Percentiles rank a stretch among this genome's conserved stretches.
These are phyloP conservation scores for Chrysogorgia sp. DNA, from an alignment of 92 coral and sea anemone genomes.

Conservation along the genomic window DNA sequence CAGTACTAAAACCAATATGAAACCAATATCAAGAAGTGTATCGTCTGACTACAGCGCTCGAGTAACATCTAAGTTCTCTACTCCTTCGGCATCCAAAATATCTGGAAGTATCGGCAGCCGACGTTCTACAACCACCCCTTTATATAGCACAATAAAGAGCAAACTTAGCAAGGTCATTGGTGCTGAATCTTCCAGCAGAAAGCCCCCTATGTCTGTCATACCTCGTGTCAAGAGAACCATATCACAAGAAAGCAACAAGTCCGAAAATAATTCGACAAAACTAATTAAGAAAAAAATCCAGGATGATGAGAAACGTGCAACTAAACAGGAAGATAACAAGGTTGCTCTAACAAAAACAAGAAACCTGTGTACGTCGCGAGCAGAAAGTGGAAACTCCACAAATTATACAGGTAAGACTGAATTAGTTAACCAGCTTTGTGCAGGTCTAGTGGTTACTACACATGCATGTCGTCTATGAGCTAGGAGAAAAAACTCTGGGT, in stretches of 20 bases:
- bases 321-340: constrained; percentile 19
- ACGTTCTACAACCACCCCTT: constrained; percentile 14
- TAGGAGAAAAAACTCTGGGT: too few species aligned
- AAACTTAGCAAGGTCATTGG: neutral
- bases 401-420: constrained; percentile 7
- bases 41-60: constrained; percentile 6
- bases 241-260: constrained; percentile 12
- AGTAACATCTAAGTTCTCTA: constrained; percentile 30
- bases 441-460: too few species aligned
- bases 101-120: neutral
- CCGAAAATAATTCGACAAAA: constrained; percentile 10
- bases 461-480: too few species aligned
- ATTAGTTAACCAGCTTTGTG: too few species aligned
- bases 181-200: neutral
- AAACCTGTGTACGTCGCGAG: neutral
- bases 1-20: constrained; percentile 1
- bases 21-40: constrained; percentile 26
- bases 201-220: neutral
- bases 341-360: constrained; percentile 18
- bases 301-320: neutral
- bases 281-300: neutral
- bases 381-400: neutral
- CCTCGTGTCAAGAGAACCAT: neutral
- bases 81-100: constrained; percentile 2
- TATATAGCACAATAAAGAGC: neutral